Percentiles rank a stretch among this genome's conserved stretches.
phyloP scores from a whole-genome alignment of 2,797 vertebrate genomes.

The Potorous gilbertii region DNA sequence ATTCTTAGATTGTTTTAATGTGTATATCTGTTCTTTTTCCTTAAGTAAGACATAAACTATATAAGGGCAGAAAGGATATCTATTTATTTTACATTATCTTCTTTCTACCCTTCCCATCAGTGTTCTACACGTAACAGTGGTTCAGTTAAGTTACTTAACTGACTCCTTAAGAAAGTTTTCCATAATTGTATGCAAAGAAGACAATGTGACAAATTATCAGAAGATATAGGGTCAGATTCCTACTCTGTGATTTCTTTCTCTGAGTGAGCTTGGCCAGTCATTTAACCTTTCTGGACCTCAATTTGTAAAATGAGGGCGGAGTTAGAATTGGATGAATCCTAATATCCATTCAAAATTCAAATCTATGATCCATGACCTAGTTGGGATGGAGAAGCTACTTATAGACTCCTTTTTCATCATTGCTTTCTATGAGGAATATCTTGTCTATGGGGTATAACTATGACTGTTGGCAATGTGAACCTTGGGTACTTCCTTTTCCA shows the following conservation, averaged over 20 bases:
- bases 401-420: not conserved
- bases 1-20: conserved; percentile 37
- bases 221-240: not conserved
- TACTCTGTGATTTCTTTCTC: not conserved
- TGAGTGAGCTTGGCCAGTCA: not conserved
- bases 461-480: not conserved
- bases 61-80: conserved; percentile 10
- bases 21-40: not conserved
- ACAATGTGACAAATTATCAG: not conserved
- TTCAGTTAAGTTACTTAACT: not conserved
- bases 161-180: not conserved
- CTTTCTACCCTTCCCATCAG: not conserved
- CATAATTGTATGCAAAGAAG: not conserved
- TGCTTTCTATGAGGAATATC: not conserved
- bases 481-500: not conserved
- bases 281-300: not conserved
- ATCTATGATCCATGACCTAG: not conserved
- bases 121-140: not conserved
- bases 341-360: not conserved
- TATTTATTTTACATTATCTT: conserved; percentile 9
- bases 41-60: not conserved
- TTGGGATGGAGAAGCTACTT: not conserved
- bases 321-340: not conserved
- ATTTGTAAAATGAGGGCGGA: not conserved
- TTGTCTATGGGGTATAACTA: not conserved